Percentiles rank a stretch among this genome's conserved stretches.
Conservation (phyloP, 1,140 invertebrate genomes). For the Armadillidium nasatum region DNA sequence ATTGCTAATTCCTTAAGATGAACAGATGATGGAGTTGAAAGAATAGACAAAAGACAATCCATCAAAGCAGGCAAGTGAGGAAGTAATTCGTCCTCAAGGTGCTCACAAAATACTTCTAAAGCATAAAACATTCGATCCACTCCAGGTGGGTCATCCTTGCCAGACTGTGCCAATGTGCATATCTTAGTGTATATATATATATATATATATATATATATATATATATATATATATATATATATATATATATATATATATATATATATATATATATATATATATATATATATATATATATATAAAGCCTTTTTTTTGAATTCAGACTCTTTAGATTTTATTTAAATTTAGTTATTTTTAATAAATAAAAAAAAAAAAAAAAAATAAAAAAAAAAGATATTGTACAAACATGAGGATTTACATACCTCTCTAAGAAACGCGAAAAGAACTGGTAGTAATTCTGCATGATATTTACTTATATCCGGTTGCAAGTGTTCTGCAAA, state of each 20-base stretch:
- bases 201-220: constrained; percentile 17
- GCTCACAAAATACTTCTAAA: constrained; percentile 73
- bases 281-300: too few species aligned
- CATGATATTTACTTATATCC: constrained; percentile 65
- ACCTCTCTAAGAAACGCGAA: constrained; percentile 65
- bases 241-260: background rate
- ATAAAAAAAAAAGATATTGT: too few species aligned
- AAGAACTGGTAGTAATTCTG: constrained; percentile 66
- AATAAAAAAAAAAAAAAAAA: too few species aligned
- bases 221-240: constrained; percentile 15
- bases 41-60: constrained; percentile 61
- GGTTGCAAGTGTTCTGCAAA: constrained; percentile 75
- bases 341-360: too few species aligned
- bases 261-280: too few species aligned
- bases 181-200: constrained; percentile 32
- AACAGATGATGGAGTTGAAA: constrained; percentile 53
- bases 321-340: too few species aligned
- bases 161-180: constrained; percentile 35
- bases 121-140: constrained; percentile 73
- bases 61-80: constrained; percentile 69
- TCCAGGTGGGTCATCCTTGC: constrained; percentile 50
- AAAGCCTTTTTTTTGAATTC: too few species aligned
- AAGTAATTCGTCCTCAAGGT: constrained; percentile 64
- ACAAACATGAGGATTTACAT: constrained; percentile 43
- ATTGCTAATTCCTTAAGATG: constrained; percentile 63